phyloP scores from a whole-genome alignment of 2,113 vertebrate species.

The Ciconia boyciana region DNA sequence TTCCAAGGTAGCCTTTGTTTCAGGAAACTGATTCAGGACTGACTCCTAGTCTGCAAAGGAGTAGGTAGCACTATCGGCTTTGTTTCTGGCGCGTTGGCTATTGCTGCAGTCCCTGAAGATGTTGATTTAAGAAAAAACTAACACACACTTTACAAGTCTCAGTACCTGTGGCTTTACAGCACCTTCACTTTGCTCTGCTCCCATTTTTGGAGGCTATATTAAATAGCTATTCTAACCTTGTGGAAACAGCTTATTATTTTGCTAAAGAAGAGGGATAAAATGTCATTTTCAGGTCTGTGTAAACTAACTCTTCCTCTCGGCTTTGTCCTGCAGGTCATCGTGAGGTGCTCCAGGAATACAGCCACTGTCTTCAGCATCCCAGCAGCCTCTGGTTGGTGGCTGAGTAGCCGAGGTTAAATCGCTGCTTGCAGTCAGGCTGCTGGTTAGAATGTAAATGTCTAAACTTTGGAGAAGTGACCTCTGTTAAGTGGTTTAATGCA shows the following conservation, averaged over 20 bases:
- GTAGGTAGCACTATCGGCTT: not conserved
- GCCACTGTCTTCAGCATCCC: not conserved
- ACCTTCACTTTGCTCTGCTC: not conserved
- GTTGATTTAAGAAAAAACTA: not conserved
- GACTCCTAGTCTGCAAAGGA: not conserved
- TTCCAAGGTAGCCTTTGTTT: not conserved
- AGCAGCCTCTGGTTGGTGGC: not conserved
- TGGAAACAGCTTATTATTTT: not conserved
- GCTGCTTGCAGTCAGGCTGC: constrained; percentile 10
- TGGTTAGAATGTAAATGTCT: constrained; percentile 67
- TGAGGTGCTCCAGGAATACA: not conserved
- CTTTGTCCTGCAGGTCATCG: not conserved
- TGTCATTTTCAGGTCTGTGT: not conserved
- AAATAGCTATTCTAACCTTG: not conserved
- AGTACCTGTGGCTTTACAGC: not conserved
- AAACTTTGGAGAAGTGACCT: constrained; percentile 65
- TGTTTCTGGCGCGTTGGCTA: not conserved
- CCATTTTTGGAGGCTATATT: not conserved
- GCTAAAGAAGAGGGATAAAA: not conserved
- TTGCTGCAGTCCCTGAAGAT: not conserved
- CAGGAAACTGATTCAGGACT: not conserved
- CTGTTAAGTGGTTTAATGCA: constrained; percentile 68
- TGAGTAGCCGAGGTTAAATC: not conserved
- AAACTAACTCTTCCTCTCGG: not conserved
- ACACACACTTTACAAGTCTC: not conserved